Conservation (phyloP, 2,888 invertebrate species). For the Syrphus vitripennis region DNA sequence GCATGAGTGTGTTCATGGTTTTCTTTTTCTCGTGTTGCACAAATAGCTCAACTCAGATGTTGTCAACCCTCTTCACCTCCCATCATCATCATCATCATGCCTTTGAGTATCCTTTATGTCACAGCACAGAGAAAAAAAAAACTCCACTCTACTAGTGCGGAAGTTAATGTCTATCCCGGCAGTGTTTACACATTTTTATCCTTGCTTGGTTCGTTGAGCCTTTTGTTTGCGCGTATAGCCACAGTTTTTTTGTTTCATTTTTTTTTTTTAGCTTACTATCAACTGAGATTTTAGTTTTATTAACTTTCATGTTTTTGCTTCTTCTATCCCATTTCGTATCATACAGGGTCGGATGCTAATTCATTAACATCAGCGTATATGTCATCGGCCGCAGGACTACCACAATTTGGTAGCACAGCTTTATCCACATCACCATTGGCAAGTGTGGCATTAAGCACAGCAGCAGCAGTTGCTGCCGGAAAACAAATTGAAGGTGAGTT, state of each 20-base stretch:
- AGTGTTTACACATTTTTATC: conserved; percentile 5
- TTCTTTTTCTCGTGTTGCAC: conserved; percentile 23
- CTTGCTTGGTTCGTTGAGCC: conserved; percentile 55
- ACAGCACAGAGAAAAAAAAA: conserved; percentile 9
- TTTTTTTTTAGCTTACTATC: background rate
- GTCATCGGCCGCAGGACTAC: conserved; percentile 82
- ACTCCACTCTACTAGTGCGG: conserved; percentile 33
- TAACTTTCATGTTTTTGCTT: conserved; percentile 14
- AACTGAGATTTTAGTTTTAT: conserved; percentile 29
- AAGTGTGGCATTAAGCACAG: conserved; percentile 87
- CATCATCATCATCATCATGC: background rate
- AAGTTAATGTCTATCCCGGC: conserved; percentile 40
- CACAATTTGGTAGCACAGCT: conserved; percentile 84
- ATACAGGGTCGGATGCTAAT: conserved; percentile 81
- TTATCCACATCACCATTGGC: conserved; percentile 85
- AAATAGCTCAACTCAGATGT: conserved; percentile 29
- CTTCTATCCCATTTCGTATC: conserved; percentile 27
- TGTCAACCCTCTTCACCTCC: background rate
- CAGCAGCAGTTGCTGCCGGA: conserved; percentile 90
- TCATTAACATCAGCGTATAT: conserved; percentile 85
- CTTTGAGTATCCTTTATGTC: conserved; percentile 34
- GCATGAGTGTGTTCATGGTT: conserved; percentile 32
- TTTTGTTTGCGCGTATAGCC: conserved; percentile 44
- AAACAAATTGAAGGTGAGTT: conserved; percentile 94
- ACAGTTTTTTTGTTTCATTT: conserved; percentile 9